Evolutionary conservation across 2,797 vertebrate species (phyloP), one percentile per base, ranked within the genome.

Genomic region (Cheracebus regulus): DNA sequence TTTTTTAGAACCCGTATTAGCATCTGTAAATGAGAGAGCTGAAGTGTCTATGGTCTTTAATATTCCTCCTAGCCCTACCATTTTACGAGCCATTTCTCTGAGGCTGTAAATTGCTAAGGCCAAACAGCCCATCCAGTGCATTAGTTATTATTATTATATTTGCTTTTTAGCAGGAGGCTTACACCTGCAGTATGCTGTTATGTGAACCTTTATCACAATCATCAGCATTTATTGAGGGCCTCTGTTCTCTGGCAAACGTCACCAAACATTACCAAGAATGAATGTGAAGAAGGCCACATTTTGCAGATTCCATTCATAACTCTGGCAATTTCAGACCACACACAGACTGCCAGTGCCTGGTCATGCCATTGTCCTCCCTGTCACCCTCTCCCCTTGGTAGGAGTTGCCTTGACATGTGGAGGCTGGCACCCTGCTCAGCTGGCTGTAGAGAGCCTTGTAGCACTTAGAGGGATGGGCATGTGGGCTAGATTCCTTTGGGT

Each of bases 401-500:
- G 78, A 57, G 22, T 15, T 20, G 78, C 90, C 61, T 78, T 58
- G 79, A 50, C 93, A 52, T 91, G 93, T 11, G 44, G 41, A n/a
- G 57, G 22, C 36, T 96, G 96, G 85, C 88, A 96, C 79, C 50
- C 50, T 57, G 82, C 85, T 96, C 93, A 33, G 75, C 80, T 93
- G 95, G 95, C 96, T 91, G 24, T 50, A 75, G 26, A 22, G 36
- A 57, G 50, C 46, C 78, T 95, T 90, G 41, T 36, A 36, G 17
- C 93, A 72, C 96, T 82, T 72, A 44, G 9, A 89, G 85, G 82
- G 92, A 87, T 19, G 24, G 44, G 88, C 97, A 44, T 57, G 91
- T 87, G 80, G 92, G 95, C 36, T 64, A 81, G 75, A 98, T 98
- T 97, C 92, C 95, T 97, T 88, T 64, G 1, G 92, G 90, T 87